A percentile compares a stretch with the other conserved stretches of the same genome.
phyloP scores from a whole-genome alignment of 2,113 vertebrate genomes.

The Oenanthe oenanthe region DNA sequence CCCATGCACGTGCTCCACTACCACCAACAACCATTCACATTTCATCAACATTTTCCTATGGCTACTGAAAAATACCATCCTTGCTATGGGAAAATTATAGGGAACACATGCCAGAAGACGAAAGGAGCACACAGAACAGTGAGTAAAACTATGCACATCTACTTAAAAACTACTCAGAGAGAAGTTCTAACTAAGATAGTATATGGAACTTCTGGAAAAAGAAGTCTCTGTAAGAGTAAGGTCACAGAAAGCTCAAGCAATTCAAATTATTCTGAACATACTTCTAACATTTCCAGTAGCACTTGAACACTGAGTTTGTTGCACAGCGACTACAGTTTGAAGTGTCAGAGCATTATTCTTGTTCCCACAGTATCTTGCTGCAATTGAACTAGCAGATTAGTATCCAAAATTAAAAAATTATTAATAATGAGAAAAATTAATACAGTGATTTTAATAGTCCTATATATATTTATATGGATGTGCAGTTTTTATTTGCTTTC shows the following conservation, averaged over 20 bases:
- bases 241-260: background rate
- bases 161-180: background rate
- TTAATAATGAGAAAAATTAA: background rate
- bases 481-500: background rate
- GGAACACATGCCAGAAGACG: background rate
- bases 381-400: background rate
- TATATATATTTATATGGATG: background rate
- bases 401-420: background rate
- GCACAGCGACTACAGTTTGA: background rate
- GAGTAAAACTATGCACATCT: background rate
- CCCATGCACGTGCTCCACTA: background rate
- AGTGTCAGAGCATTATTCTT: background rate
- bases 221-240: background rate
- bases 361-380: background rate
- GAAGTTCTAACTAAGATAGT: background rate
- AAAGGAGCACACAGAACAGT: background rate
- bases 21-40: background rate
- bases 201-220: background rate
- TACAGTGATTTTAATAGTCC: background rate
- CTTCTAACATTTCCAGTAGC: background rate
- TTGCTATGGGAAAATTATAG: background rate
- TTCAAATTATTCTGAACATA: background rate
- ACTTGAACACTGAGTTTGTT: background rate
- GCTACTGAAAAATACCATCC: background rate
- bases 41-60: background rate